Evolutionary conservation across 2,888 invertebrate genomes (phyloP), one percentile per base, ranked within the genome.

Genomic region (Erebia palarica): DNA sequence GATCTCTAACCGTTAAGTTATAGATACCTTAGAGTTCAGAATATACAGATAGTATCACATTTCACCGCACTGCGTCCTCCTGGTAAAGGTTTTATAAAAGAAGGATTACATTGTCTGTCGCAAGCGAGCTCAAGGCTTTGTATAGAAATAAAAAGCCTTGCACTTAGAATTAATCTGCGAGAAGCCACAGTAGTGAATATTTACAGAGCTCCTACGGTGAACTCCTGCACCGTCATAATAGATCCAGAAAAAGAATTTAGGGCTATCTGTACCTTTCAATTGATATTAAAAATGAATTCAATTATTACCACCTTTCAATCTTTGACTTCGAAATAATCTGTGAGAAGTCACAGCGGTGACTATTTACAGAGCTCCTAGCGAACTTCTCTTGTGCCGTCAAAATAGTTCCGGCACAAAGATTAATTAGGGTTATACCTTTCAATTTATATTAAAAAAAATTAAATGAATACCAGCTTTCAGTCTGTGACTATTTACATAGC

Each of bases 141-240:
- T 66, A 73, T 69, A 67, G 58, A 59, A 58, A 59, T n/a, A n/a
- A 55, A 59, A 55, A 66, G 66, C 66, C 44, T 53, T 60, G 68
- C 87, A 86, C 86, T 90, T 84, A 86, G 89, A 47, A 47, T 44
- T 89, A 91, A 91, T 91, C 88, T 89, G 84, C 86, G 86, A 87
- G 90, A 88, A 90, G 86, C 87, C 84, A 84, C 84, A 82, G 87
- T 88, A 89, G 88, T 86, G 88, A 89, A 86, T 91, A 87, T 92
- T 92, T 91, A 90, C 91, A 89, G 86, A 73, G 71, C 74, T 67
- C 73, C 71, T 36, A 36, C 73, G 73, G 70, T 67, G 65, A 68
- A 65, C 68, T 75, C 72, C 73, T 72, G 64, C 64, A 49, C 89
- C 80, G 85, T 87, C 84, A 85, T 87, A 89, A 87, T 89, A 87